A percentile compares a stretch with the other conserved stretches of the same genome.
These are phyloP conservation scores for Palythoa grandis DNA, from an alignment of 92 coral and sea anemone genomes.

Conservation along the genomic window DNA sequence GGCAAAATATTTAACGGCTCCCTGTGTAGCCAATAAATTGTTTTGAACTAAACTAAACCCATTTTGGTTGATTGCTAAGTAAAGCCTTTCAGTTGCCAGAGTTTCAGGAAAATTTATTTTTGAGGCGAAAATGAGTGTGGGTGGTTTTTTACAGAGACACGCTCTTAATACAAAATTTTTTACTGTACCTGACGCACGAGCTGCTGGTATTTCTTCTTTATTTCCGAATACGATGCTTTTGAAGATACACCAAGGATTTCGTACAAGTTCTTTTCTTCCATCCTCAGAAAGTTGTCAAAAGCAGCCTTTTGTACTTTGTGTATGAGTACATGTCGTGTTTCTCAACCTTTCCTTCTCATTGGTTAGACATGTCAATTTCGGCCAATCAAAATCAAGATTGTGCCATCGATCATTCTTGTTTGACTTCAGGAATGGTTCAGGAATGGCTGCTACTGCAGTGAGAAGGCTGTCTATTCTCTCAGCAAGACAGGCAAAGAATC, in stretches of 20 bases:
- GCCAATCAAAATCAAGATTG: constrained; percentile 22
- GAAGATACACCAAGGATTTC: constrained; percentile 78
- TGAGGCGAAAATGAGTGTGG: no score
- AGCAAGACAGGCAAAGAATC: background rate
- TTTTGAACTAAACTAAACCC: no score
- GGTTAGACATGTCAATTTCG: background rate
- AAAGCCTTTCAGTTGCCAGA: no score
- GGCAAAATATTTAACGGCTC: no score
- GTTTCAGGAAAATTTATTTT: no score
- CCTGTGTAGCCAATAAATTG: no score
- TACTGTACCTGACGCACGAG: constrained; percentile 70
- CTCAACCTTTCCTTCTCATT: background rate
- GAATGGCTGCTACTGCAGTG: background rate
- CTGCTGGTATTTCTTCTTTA: constrained; percentile 80
- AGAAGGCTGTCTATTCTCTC: constrained; percentile 5
- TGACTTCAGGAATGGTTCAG: background rate
- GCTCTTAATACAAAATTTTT: background rate
- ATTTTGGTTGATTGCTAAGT: no score
- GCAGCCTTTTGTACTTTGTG: background rate
- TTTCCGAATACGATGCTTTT: constrained; percentile 71
- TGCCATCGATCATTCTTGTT: background rate
- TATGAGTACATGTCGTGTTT: background rate
- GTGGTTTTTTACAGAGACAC: no score
- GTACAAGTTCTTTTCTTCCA: constrained; percentile 58
- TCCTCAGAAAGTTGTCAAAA: background rate